Evolutionary conservation across 2,888 invertebrate species (phyloP).

Genomic region (Lepetodrilus schrolli): DNA sequence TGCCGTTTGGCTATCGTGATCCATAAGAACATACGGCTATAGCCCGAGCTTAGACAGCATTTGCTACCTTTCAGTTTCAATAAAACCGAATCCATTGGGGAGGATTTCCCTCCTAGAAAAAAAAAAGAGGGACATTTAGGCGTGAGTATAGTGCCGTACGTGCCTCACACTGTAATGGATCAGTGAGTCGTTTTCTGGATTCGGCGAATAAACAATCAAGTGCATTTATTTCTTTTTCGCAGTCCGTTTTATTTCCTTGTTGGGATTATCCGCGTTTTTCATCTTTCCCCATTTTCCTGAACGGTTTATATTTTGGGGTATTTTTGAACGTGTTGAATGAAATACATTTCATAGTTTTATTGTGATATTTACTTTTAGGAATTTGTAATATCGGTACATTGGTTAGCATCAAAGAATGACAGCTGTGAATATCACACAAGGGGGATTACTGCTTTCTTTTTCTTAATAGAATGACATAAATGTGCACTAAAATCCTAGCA

Average conservation of each 20-base stretch:
- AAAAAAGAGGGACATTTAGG: no score
- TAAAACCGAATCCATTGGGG: neutral
- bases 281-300: no score
- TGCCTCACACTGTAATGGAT: neutral
- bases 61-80: neutral
- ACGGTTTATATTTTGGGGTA: no score
- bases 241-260: neutral
- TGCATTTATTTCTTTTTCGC: neutral
- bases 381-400: no score
- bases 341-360: no score
- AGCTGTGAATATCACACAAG: no score
- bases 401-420: no score
- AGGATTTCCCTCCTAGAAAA: neutral
- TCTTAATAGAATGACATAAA: no score
- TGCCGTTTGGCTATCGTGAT: constrained; percentile 9
- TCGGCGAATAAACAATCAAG: neutral
- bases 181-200: neutral
- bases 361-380: no score
- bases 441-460: no score
- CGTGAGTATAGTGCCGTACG: constrained; percentile 1
- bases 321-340: no score
- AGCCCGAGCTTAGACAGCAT: neutral
- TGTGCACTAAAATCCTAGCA: no score
- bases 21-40: neutral
- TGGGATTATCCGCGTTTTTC: neutral